Percentiles rank a stretch among this genome's conserved stretches.
phyloP scores from a whole-genome alignment of 2,888 invertebrate genomes.

The Noctua comes region DNA sequence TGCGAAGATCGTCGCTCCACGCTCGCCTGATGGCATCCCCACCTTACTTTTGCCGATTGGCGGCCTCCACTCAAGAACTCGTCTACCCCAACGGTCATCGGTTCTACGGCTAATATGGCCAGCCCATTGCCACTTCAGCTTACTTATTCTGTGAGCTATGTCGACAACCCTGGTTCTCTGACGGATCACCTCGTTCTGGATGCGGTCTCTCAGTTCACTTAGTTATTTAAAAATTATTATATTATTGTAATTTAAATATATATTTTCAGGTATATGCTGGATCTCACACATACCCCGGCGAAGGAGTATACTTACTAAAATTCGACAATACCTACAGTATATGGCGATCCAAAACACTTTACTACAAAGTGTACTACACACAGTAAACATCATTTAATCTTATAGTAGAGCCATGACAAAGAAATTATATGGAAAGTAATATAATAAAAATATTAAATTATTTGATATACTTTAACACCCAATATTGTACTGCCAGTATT shows the following conservation, averaged over 20 bases:
- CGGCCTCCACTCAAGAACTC: too few species aligned
- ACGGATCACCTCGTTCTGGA: too few species aligned
- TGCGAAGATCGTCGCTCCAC: too few species aligned
- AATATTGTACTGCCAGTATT: constrained; percentile 66
- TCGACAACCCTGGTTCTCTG: too few species aligned
- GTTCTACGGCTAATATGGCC: too few species aligned
- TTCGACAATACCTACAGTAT: constrained; percentile 99
- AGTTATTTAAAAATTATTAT: too few species aligned
- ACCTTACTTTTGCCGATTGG: too few species aligned
- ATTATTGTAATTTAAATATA: constrained; percentile 2
- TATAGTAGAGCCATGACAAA: constrained; percentile 75
- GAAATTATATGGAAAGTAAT: constrained; percentile 61
- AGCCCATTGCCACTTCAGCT: too few species aligned
- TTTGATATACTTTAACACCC: constrained; percentile 54
- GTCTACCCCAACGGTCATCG: too few species aligned
- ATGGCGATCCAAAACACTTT: constrained; percentile 99
- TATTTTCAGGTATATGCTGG: constrained; percentile 96
- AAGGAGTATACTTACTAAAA: constrained; percentile 99
- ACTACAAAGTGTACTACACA: constrained; percentile 99
- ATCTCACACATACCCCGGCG: constrained; percentile 98
- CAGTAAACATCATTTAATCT: constrained; percentile 85
- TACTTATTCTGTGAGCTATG: too few species aligned
- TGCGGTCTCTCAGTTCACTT: too few species aligned
- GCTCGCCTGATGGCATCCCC: too few species aligned
- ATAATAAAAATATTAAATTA: constrained; percentile 60